Evolutionary conservation across 2,113 vertebrate species (phyloP).

Genomic region (Dicrurus megarhynchus): DNA sequence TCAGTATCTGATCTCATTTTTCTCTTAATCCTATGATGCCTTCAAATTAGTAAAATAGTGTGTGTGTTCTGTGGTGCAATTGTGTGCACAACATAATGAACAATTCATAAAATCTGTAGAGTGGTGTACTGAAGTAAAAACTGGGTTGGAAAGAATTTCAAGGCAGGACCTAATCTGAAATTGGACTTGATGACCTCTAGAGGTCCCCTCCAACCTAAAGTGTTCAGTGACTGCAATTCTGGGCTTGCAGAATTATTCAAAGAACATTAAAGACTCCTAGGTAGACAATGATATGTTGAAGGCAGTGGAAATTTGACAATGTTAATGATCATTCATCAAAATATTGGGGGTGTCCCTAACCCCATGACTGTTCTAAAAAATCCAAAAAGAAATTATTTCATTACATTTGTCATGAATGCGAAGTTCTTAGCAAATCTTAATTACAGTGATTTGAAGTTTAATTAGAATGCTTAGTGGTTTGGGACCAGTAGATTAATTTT

Average conservation of each 20-base stretch:
- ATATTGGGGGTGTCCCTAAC: rapidly evolving
- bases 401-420: background rate
- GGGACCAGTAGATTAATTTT: background rate
- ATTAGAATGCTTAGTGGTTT: background rate
- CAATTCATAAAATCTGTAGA: background rate
- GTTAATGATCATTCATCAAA: background rate
- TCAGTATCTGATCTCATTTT: background rate
- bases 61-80: background rate
- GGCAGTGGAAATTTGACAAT: background rate
- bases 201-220: background rate
- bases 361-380: background rate
- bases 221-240: background rate
- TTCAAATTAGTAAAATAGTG: background rate
- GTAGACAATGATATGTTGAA: background rate
- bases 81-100: background rate
- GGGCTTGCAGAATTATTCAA: background rate
- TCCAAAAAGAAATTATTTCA: background rate
- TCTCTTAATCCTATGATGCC: background rate
- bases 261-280: background rate
- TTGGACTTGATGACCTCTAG: background rate
- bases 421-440: background rate
- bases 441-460: background rate
- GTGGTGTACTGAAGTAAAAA: background rate
- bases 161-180: rapidly evolving
- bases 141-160: background rate